Evolutionary conservation across 2,797 vertebrate genomes (phyloP).

Genomic region (Xerus rutilus): DNA sequence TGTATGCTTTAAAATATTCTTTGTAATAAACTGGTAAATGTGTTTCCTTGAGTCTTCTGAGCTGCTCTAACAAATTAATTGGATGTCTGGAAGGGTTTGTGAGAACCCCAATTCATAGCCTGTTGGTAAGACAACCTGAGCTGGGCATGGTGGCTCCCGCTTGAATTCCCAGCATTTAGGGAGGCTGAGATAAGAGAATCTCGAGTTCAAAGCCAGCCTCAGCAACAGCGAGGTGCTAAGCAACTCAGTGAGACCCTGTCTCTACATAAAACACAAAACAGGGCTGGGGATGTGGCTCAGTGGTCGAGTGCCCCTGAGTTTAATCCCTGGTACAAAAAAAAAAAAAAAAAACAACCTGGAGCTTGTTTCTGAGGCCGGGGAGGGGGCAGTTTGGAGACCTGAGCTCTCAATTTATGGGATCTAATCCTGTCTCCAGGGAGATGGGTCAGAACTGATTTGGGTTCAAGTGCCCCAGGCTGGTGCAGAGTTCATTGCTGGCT

Average conservation of each 20-base stretch:
- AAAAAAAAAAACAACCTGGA: too few species aligned
- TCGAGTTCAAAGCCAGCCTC: too few species aligned
- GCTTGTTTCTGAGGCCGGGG: too few species aligned
- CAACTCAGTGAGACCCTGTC: too few species aligned
- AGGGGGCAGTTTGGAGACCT: background rate
- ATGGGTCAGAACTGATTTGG: background rate
- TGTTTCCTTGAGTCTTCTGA: background rate
- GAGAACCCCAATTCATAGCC: background rate
- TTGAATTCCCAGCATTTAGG: too few species aligned
- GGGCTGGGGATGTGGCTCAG: too few species aligned
- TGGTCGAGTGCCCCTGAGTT: too few species aligned
- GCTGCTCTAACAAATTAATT: background rate
- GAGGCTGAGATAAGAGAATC: too few species aligned
- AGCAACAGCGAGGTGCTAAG: too few species aligned
- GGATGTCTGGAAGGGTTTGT: background rate
- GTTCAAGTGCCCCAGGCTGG: background rate
- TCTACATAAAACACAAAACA: too few species aligned
- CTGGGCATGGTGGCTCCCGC: too few species aligned
- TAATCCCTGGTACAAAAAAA: too few species aligned
- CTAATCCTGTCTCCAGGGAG: background rate
- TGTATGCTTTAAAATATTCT: background rate
- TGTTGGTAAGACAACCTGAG: background rate
- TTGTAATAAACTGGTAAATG: background rate
- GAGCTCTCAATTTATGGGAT: background rate
- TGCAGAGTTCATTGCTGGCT: background rate